Conservation (phyloP, 2,888 invertebrate species). For the Agapostemon virescens region DNA sequence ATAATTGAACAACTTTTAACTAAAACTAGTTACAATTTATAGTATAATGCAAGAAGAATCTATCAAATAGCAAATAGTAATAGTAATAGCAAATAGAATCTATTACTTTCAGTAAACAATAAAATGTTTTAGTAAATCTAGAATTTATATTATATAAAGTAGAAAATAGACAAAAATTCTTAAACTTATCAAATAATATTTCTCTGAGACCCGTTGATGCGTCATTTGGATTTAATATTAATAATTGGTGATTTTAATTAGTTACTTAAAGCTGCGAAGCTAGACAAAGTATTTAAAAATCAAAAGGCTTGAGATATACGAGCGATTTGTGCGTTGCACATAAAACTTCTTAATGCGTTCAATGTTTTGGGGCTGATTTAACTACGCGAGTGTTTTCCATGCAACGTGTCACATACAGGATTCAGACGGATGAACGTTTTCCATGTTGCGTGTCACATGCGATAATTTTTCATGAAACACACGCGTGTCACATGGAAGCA, state of each 20-base stretch:
- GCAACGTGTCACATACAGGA: neutral
- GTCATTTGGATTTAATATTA: neutral
- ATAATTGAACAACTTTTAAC: too few species aligned
- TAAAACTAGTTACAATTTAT: too few species aligned
- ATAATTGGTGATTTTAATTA: neutral
- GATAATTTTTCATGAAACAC: slow-evolving; percentile 1
- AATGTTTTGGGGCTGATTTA: slow-evolving; percentile 8
- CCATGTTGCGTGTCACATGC: slow-evolving; percentile 4
- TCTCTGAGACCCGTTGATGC: neutral
- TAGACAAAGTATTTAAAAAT: neutral
- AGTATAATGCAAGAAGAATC: too few species aligned
- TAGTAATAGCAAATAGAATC: too few species aligned
- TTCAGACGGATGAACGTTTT: slow-evolving; percentile 1
- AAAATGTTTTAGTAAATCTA: neutral
- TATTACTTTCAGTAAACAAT: neutral
- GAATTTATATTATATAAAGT: neutral
- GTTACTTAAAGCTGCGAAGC: neutral
- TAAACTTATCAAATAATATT: neutral
- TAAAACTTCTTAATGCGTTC: slow-evolving; percentile 1
- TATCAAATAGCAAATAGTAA: too few species aligned
- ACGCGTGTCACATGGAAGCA: neutral
- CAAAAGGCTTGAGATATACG: neutral
- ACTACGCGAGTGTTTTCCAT: slow-evolving; percentile 9
- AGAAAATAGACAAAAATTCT: neutral
- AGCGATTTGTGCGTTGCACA: slow-evolving; percentile 1